Evolutionary conservation across 2,113 vertebrate genomes (phyloP).

Genomic region (Phylloscopus whistleri): DNA sequence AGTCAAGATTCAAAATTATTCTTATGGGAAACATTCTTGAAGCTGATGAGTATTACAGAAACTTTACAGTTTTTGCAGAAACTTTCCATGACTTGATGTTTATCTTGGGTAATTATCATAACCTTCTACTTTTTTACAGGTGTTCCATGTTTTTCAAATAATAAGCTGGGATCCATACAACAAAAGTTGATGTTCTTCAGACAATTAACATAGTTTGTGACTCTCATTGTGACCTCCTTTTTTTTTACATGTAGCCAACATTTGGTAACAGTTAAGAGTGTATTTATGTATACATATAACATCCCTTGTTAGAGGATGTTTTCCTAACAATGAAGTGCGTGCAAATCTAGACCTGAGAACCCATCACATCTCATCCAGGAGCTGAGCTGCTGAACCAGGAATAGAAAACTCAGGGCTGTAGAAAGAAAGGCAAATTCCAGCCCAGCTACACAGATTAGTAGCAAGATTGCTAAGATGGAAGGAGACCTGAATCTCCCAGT

Average conservation of each 20-base stretch:
- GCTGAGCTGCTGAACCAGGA: not conserved
- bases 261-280: slow-evolving; percentile 3
- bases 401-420: not conserved
- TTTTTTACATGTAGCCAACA: not conserved
- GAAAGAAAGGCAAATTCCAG: not conserved
- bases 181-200: not conserved
- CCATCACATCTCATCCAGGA: not conserved
- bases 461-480: not conserved
- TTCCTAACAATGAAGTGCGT: not conserved
- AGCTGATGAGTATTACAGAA: not conserved
- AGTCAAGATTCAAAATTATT: not conserved
- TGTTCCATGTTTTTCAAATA: not conserved
- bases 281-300: not conserved
- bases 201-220: not conserved
- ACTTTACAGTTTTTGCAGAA: slow-evolving; percentile 7
- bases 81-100: not conserved
- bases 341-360: not conserved
- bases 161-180: not conserved
- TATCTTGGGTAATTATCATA: not conserved
- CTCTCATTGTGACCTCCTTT: not conserved
- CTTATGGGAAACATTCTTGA: not conserved
- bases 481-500: not conserved
- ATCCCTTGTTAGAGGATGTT: not conserved
- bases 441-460: not conserved
- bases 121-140: not conserved